Base-by-base conservation (phyloP, 2,797 vertebrate genomes). In the Aldrovandia affinis region DNA sequence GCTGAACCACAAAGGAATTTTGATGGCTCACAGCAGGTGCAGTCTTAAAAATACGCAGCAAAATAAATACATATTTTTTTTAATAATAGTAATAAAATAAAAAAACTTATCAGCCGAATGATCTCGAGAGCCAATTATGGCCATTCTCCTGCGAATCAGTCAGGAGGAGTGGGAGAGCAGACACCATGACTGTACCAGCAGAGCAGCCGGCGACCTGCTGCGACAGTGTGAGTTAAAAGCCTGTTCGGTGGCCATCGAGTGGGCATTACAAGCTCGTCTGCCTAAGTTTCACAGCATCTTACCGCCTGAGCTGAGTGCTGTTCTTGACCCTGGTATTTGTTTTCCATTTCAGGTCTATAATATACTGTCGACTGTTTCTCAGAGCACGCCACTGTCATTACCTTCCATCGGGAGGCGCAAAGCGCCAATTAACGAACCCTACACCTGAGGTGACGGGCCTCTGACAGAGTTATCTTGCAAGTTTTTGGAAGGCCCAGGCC, bases 91-190 rank as follows among this genome's bases (percentile, higher is more conserved):
- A n/a, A 63, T 28, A 28, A 28, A 6, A 15, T 14, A 5, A 63
- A 63, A 63, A n/a, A 6, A 3, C 68, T 42, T 73, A 42, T 73
- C 68, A 73, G 5, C 68, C 7, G 36, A 39, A 73, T 73, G 68
- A 73, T 73, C 68, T 42, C 15, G 9, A 73, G 68, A 73, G 68
- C 33, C 36, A 73, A 73, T 73, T 73, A 73, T 36, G 33, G 18
- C 36, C 1, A 33, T 22, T 73, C 36, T 1, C 36, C 39, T 14
- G 2, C 6, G 36, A 7, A 0, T 94, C 94, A 94, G 89, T 95
- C 93, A 95, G 85, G 87, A 91, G 88, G 87, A 87, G 86, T 82
- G 50, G 84, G 88, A 86, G 80, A 88, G 68, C 80, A 73, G 86
- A 54, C 42, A n/a, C 83, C 85, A 85, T 82, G 85, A 90, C 88